A percentile compares a stretch with the other conserved stretches of the same genome.
These are phyloP conservation scores for Cheilosia vulpina DNA, from an alignment of 2,888 invertebrate species.

Conservation along the genomic window DNA sequence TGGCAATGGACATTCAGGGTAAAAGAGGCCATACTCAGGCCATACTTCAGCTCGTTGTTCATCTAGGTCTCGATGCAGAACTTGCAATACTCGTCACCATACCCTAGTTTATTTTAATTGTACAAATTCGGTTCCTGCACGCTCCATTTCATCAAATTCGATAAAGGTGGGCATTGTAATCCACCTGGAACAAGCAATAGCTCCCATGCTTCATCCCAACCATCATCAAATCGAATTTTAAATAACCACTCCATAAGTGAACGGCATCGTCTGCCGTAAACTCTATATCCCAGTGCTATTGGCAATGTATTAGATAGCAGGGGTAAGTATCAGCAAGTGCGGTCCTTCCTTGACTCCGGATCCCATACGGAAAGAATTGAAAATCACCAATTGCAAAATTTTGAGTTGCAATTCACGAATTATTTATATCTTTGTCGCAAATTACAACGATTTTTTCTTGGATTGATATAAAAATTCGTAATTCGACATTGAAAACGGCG, in stretches of 20 bases:
- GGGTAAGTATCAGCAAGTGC: neutral
- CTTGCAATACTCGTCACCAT: constrained; percentile 8
- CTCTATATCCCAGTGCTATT: no score
- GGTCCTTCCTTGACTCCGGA: neutral
- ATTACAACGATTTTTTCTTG: no score
- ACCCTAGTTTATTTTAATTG: neutral
- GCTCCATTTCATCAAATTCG: neutral
- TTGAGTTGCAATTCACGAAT: no score
- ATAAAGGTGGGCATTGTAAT: no score
- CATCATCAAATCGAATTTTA: neutral
- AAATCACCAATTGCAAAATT: no score
- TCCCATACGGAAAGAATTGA: no score
- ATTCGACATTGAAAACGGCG: no score
- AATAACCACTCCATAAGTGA: constrained; percentile 2
- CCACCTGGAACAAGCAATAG: neutral
- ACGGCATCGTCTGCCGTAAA: neutral
- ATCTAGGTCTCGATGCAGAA: neutral
- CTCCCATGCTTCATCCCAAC: no score
- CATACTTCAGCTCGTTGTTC: constrained; percentile 1
- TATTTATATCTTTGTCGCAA: no score
- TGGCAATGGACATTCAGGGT: no score
- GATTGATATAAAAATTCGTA: no score
- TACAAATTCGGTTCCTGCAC: neutral
- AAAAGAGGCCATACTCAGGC: neutral
- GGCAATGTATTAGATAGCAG: no score